These are phyloP conservation scores for Drosophila antonietae DNA, from an alignment of 2,888 invertebrate species.

Conservation along the genomic window DNA sequence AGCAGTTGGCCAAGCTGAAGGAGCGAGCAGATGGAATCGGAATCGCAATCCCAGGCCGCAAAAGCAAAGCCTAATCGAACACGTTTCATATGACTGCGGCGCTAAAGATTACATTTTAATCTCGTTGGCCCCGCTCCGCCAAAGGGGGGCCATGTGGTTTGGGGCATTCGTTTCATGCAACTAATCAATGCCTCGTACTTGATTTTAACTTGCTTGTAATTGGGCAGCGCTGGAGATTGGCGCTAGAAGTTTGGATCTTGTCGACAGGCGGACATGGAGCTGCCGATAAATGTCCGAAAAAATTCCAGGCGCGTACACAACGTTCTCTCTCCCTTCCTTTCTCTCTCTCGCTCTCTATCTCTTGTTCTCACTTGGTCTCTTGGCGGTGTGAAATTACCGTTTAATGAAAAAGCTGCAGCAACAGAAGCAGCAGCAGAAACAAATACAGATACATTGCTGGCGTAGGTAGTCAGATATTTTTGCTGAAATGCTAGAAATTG, in stretches of 20 bases:
- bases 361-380: background rate
- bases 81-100: conserved; percentile 78
- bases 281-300: conserved; percentile 73
- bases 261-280: conserved; percentile 56
- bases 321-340: background rate
- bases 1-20: conserved; percentile 67
- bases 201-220: conserved; percentile 80
- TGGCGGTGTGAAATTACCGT: conserved; percentile 78
- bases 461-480: conserved; percentile 77
- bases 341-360: background rate
- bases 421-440: conserved; percentile 20
- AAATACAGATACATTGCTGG: conserved; percentile 38
- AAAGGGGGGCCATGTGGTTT: conserved; percentile 8
- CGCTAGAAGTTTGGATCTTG: conserved; percentile 51
- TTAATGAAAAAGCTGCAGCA: conserved; percentile 71
- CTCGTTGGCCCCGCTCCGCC: conserved; percentile 43
- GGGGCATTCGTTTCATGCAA: conserved; percentile 40
- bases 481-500: conserved; percentile 79
- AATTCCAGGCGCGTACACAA: conserved; percentile 72
- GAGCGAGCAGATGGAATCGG: conserved; percentile 16
- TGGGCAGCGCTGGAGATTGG: conserved; percentile 73
- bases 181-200: conserved; percentile 79
- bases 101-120: conserved; percentile 79
- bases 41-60: conserved; percentile 31
- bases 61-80: conserved; percentile 72